Conservation (phyloP, 2,113 vertebrate genomes). For the Perca schrenkii region DNA sequence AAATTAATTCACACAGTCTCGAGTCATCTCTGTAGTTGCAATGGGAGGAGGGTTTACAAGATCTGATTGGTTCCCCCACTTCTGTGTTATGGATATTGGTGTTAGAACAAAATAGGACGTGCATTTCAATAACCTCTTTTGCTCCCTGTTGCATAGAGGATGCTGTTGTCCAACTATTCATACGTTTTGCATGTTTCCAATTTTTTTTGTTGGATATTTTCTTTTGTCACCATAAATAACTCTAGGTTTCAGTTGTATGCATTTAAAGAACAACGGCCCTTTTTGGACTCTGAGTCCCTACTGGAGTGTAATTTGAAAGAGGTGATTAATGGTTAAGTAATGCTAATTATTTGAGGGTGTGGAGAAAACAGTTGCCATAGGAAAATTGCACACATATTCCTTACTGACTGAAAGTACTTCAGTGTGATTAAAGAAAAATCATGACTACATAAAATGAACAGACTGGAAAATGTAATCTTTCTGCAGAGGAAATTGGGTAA, state of each 20-base stretch:
- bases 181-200: background rate
- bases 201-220: background rate
- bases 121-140: background rate
- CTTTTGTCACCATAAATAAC: background rate
- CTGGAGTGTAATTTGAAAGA: constrained; percentile 7
- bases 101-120: background rate
- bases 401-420: background rate
- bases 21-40: background rate
- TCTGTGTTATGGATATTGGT: background rate
- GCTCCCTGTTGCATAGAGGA: background rate
- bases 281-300: background rate
- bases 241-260: background rate
- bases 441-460: background rate
- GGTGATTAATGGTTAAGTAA: background rate
- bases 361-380: background rate
- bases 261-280: constrained; percentile 1
- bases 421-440: background rate
- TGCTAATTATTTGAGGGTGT: background rate
- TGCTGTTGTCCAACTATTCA: background rate
- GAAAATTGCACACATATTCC: background rate
- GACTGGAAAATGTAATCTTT: background rate
- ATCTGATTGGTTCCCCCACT: background rate
- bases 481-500: background rate
- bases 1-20: constrained; percentile 2
- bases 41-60: background rate